A percentile compares a stretch with the other conserved stretches of the same genome.
phyloP scores from a whole-genome alignment of 2,797 vertebrate genomes.

The Clarias pachynema region DNA sequence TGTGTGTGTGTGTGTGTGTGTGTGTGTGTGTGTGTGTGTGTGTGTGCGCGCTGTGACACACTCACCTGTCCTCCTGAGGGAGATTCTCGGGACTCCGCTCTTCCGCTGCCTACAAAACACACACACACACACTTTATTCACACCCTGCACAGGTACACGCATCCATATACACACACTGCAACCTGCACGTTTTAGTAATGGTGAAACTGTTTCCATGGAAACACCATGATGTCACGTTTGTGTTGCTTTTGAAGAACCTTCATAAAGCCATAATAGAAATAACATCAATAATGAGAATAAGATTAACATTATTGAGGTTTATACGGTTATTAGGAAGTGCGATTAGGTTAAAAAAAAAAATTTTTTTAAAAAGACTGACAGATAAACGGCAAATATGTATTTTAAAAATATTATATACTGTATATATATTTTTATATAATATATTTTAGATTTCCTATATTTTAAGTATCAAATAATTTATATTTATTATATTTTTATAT shows the following conservation, averaged over 20 bases:
- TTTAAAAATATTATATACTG: no score
- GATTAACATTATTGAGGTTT: not conserved
- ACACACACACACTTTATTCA: conserved; percentile 22
- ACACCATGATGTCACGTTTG: conserved; percentile 15
- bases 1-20: no score
- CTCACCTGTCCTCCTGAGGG: conserved; percentile 87
- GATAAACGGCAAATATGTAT: no score
- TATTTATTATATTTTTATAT: no score
- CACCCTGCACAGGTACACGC: not conserved
- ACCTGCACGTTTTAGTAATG: not conserved
- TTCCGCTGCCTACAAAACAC: conserved; percentile 80
- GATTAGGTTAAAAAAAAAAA: no score
- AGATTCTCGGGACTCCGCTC: conserved; percentile 86
- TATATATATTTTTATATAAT: no score
- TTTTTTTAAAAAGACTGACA: no score
- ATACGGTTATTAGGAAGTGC: not conserved
- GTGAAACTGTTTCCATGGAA: conserved; percentile 60
- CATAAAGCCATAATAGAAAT: no score
- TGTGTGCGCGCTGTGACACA: conserved; percentile 60
- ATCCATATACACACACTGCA: not conserved
- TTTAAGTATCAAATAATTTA: no score
- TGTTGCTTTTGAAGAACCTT: no score
- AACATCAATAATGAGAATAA: not conserved
- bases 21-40: not conserved
- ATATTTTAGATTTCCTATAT: no score